Conservation (phyloP, 2,113 vertebrate genomes). For the Brienomyrus brachyistius region DNA sequence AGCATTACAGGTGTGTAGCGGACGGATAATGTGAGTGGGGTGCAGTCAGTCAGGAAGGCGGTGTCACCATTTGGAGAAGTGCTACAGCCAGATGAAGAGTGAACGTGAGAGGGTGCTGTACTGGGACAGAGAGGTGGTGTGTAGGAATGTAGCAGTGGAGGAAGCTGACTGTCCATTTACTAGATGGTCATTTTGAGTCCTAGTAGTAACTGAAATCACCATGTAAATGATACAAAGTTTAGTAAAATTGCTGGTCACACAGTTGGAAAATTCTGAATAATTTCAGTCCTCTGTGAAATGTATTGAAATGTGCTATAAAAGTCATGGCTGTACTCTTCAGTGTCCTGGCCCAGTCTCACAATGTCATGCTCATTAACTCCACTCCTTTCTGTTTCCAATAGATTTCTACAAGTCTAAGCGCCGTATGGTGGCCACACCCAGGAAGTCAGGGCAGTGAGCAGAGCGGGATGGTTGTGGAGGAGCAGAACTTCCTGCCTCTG, state of each 20-base stretch:
- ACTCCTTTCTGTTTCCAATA: slow-evolving; percentile 39
- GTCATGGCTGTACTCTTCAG: neutral
- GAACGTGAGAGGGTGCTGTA: neutral
- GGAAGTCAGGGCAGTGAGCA: slow-evolving; percentile 67
- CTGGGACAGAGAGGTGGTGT: neutral
- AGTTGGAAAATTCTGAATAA: neutral
- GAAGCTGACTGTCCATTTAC: neutral
- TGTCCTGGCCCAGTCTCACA: neutral
- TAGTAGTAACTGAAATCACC: neutral
- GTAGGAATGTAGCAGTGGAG: neutral
- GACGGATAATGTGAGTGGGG: neutral
- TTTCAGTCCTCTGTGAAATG: neutral
- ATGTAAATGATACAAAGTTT: neutral
- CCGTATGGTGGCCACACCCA: slow-evolving; percentile 50
- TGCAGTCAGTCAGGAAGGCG: neutral
- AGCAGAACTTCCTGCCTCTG: neutral
- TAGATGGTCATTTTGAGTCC: neutral
- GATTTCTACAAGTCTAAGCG: slow-evolving; percentile 83
- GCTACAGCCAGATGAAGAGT: neutral
- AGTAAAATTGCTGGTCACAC: neutral
- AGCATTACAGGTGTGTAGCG: slow-evolving; percentile 74
- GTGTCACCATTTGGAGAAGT: neutral
- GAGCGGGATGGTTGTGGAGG: neutral
- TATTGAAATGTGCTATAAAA: neutral
- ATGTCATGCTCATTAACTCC: neutral